A percentile compares a stretch with the other conserved stretches of the same genome.
phyloP scores from a whole-genome alignment of 2,888 invertebrate genomes.

The Melanophora roralis region DNA sequence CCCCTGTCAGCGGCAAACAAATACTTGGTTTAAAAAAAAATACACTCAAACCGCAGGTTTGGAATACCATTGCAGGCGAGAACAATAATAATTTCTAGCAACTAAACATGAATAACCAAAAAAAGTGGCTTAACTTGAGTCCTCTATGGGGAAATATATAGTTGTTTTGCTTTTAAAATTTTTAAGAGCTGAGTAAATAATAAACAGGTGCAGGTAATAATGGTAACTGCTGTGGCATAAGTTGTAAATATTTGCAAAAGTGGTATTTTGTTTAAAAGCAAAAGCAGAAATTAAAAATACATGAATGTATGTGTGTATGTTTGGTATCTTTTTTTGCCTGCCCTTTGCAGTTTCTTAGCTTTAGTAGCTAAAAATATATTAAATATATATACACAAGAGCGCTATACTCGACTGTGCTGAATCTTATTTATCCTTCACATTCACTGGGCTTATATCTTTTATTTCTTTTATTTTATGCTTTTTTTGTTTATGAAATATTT shows the following conservation, averaged over 20 bases:
- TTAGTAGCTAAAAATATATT: no score
- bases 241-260: not conserved
- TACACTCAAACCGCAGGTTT: not conserved
- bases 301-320: not conserved
- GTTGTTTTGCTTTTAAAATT: not conserved
- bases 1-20: constrained; percentile 40
- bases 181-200: constrained; percentile 42
- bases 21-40: constrained; percentile 5
- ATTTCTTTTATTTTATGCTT: no score
- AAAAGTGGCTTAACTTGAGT: not conserved
- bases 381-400: no score
- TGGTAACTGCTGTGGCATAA: not conserved
- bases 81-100: not conserved
- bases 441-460: no score
- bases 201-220: constrained; percentile 36
- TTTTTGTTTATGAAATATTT: no score
- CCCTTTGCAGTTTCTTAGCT: no score
- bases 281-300: not conserved
- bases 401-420: no score
- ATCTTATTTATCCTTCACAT: no score
- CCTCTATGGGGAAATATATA: not conserved
- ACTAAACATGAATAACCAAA: constrained; percentile 22
- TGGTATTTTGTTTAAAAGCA: constrained; percentile 12
- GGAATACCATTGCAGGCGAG: not conserved
- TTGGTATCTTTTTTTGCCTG: no score